These are phyloP conservation scores for Cyrtonyx montezumae DNA, from an alignment of 2,113 vertebrate species.

Conservation along the genomic window DNA sequence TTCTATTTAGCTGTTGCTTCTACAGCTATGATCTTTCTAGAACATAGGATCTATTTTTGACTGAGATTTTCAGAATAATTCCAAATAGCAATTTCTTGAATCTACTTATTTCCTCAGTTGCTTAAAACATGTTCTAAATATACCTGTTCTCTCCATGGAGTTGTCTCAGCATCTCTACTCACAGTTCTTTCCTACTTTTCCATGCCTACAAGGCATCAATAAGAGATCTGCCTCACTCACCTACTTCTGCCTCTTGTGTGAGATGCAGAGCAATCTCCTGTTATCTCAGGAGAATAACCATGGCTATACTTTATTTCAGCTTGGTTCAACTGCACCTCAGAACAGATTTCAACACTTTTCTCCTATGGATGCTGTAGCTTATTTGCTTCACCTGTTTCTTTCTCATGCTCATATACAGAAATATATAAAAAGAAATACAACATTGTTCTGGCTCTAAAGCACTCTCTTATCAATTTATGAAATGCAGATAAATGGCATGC, in stretches of 20 bases:
- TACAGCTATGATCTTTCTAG: not conserved
- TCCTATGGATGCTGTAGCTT: not conserved
- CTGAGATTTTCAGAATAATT: not conserved
- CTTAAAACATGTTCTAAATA: not conserved
- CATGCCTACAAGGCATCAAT: not conserved
- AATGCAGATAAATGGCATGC: not conserved
- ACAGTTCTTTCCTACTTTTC: not conserved
- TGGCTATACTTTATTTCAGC: not conserved
- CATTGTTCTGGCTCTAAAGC: not conserved
- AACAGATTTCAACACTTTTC: not conserved
- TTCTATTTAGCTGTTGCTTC: fast-evolving
- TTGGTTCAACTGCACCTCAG: not conserved
- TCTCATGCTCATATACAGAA: not conserved
- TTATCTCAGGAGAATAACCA: not conserved
- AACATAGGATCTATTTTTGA: not conserved
- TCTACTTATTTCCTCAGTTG: not conserved
- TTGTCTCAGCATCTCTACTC: not conserved
- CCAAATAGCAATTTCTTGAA: not conserved
- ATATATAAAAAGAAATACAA: not conserved
- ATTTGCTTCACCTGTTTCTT: conserved; percentile 7
- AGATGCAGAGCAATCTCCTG: not conserved
- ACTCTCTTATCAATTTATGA: conserved; percentile 3
- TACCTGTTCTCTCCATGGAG: not conserved
- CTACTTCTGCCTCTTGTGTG: not conserved
- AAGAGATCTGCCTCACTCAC: not conserved